Conservation (phyloP, 2,888 invertebrate genomes). For the Unio delphinus region DNA sequence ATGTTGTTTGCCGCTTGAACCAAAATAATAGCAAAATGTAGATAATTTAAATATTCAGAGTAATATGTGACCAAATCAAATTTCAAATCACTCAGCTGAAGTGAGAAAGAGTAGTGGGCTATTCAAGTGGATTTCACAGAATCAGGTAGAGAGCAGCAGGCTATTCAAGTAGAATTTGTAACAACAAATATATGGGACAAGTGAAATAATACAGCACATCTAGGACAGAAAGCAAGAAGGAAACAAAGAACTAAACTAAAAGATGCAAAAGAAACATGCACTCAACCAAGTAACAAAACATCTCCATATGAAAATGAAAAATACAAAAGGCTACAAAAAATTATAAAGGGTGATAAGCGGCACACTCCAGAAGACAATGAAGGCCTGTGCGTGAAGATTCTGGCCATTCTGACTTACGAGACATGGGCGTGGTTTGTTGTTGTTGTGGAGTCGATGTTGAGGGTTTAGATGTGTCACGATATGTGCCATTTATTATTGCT, state of each 20-base stretch:
- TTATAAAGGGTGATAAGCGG: constrained; percentile 34
- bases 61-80: no score
- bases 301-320: constrained; percentile 23
- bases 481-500: constrained; percentile 99
- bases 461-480: constrained; percentile 74
- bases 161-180: no score
- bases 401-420: constrained; percentile 56
- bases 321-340: constrained; percentile 34
- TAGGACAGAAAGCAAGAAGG: constrained; percentile 4
- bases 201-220: no score
- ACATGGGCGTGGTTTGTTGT: constrained; percentile 47
- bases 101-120: no score
- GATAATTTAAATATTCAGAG: no score
- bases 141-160: no score
- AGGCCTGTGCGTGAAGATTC: not conserved
- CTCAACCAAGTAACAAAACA: constrained; percentile 32
- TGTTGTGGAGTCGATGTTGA: constrained; percentile 47
- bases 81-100: no score
- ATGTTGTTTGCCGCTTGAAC: no score
- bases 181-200: no score
- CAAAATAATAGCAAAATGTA: no score
- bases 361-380: constrained; percentile 37
- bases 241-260: constrained; percentile 20
- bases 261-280: constrained; percentile 33
- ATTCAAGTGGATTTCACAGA: no score